These are phyloP conservation scores for Spodoptera exigua DNA, from an alignment of 2,888 invertebrate genomes.

Conservation along the genomic window DNA sequence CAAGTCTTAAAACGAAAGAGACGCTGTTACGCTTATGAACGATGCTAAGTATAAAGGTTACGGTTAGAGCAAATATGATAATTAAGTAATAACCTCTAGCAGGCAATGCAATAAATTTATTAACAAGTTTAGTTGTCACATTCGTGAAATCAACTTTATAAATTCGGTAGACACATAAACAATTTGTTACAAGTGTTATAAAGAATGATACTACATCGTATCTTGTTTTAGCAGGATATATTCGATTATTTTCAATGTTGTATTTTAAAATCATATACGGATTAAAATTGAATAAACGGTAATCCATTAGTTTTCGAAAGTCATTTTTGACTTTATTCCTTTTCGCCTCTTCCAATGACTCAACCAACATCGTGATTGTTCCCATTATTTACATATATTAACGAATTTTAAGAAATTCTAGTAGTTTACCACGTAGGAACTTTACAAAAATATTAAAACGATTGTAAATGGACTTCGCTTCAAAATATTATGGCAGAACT, in stretches of 20 bases:
- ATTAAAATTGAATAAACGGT: slow-evolving; percentile 5
- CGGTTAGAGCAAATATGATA: not conserved
- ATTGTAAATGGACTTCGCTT: no score
- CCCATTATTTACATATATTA: no score
- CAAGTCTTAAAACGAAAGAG: slow-evolving; percentile 12
- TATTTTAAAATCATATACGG: slow-evolving; percentile 19
- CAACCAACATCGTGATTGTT: no score
- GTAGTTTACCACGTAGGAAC: no score
- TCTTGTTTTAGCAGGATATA: slow-evolving; percentile 9
- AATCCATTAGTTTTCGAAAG: slow-evolving; percentile 7
- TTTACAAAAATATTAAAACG: no score
- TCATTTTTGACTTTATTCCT: slow-evolving; percentile 7
- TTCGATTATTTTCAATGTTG: not conserved
- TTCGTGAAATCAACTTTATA: not conserved
- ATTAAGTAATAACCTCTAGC: no score
- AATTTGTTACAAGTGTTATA: not conserved
- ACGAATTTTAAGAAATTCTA: not conserved
- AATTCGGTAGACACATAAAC: slow-evolving; percentile 16
- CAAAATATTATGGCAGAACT: no score
- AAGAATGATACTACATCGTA: slow-evolving; percentile 5
- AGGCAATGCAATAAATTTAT: not conserved
- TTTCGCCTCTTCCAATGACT: no score
- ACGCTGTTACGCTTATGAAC: slow-evolving; percentile 3
- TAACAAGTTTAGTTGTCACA: not conserved
- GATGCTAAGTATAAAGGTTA: not conserved